Evolutionary conservation across 2,797 vertebrate species (phyloP), one percentile per base, ranked within the genome.

Genomic region (Fringilla coelebs): DNA sequence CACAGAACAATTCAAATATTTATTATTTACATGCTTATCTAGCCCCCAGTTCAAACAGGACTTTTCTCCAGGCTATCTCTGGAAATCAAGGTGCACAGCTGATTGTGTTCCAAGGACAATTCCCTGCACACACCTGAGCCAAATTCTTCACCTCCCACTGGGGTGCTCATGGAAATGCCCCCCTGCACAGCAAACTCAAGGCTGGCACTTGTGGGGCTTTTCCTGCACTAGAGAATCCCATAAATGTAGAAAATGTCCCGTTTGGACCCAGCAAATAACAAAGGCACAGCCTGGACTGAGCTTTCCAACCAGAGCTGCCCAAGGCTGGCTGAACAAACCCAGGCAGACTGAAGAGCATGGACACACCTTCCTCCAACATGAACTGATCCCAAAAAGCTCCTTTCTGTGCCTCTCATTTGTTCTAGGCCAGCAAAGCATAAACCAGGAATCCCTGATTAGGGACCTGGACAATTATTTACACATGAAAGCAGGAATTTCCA

Each of bases 81-180:
- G 45, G 43, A 81, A 82, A 93, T 74, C 54, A 29, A 70, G 46
- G 29, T 16, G 58, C 76, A 66, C 43, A 65, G 54, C 36, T 66
- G 55, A 51, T 21, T 43, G 6, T 19, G 58, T 12, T 57, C 49
- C 43, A 54, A 46, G 66, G 51, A 54, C 71, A 82, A 36, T 1
- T 17, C 48, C 14, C 54, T 15, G 79, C 49, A 67, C 21, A 57
- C 22, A 17, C 55, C n/a, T 36, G 55, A 11, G n/a, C n/a, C n/a
- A 1, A 9, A 3, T 20, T 8, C 57, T 21, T 40, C 7, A 61
- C 5, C 61, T 85, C 28, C 10, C 13, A 70, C 55, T 46, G 51
- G 24, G 28, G 16, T 9, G 41, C 62, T 49, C 13, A 0, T 2
- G 61, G 57, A 74, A 88, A 61, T 2, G 28, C 1, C 0, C 5